A percentile compares a stretch with the other conserved stretches of the same genome.
Evolutionary conservation across 2,888 invertebrate species (phyloP).

Genomic region (Mystacides longicornis): DNA sequence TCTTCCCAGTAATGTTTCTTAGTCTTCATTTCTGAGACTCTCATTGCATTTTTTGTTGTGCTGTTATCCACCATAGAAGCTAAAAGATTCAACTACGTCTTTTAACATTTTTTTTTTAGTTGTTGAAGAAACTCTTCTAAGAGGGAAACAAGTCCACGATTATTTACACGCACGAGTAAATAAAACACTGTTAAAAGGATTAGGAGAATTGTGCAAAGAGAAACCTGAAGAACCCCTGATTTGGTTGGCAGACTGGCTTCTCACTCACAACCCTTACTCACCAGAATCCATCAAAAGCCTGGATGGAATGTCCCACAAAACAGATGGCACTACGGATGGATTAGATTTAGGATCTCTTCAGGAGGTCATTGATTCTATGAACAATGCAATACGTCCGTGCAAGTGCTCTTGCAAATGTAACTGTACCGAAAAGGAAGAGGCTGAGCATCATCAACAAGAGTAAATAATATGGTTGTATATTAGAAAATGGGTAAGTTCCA

Average conservation of each 20-base stretch:
- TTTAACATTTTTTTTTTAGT: conserved; percentile 49
- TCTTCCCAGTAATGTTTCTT: too few species aligned
- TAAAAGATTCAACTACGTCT: too few species aligned
- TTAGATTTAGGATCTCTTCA: background rate
- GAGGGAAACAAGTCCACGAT: conserved; percentile 55
- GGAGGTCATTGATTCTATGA: background rate
- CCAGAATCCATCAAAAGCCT: conserved; percentile 37
- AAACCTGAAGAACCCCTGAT: conserved; percentile 70
- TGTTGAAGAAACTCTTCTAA: conserved; percentile 64
- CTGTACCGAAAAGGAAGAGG: background rate
- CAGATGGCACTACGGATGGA: background rate
- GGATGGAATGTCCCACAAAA: background rate
- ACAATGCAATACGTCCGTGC: background rate
- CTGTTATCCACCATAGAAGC: too few species aligned
- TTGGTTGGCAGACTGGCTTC: conserved; percentile 71
- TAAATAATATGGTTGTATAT: background rate
- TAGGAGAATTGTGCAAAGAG: conserved; percentile 58
- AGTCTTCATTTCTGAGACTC: too few species aligned
- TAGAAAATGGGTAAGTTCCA: too few species aligned
- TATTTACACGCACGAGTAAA: conserved; percentile 63
- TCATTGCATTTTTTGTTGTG: too few species aligned
- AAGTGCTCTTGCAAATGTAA: background rate
- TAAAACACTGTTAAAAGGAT: conserved; percentile 53
- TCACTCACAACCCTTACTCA: conserved; percentile 68
- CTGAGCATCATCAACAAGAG: background rate